Conservation (phyloP, 2,797 vertebrate species). For the Chelon auratus region DNA sequence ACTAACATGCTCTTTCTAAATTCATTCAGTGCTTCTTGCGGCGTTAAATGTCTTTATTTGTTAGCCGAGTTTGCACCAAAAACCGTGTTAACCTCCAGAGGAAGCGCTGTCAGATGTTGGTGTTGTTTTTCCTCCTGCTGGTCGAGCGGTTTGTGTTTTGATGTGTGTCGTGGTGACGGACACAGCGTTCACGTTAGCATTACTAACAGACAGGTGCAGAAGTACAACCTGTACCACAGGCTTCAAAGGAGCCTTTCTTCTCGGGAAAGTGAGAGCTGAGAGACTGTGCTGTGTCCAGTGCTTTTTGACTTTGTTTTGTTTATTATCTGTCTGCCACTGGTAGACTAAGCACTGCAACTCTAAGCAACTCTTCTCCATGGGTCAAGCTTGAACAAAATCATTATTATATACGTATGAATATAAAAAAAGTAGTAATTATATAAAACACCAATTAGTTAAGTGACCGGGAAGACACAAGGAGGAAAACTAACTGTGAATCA, state of each 20-base stretch:
- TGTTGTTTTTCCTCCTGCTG: conserved; percentile 32
- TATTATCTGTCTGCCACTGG: not conserved
- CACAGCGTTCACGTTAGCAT: conserved; percentile 21
- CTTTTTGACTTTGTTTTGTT: not conserved
- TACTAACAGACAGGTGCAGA: conserved; percentile 32
- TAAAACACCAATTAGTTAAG: not conserved
- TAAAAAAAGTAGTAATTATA: not conserved
- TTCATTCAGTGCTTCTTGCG: not conserved
- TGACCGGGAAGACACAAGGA: not conserved
- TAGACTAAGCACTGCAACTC: not conserved
- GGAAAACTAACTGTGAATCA: not conserved
- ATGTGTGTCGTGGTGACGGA: conserved; percentile 26
- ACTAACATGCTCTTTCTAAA: not conserved
- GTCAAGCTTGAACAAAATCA: not conserved
- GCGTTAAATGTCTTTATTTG: conserved; percentile 29
- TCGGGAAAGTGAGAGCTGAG: conserved; percentile 20
- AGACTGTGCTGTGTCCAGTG: conserved; percentile 9
- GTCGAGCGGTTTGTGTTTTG: conserved; percentile 46
- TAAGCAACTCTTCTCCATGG: not conserved
- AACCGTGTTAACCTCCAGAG: conserved; percentile 32
- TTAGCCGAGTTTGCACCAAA: conserved; percentile 38
- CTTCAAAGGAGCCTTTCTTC: conserved; percentile 61
- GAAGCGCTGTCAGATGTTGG: conserved; percentile 46
- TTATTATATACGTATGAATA: not conserved
- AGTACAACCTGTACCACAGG: conserved; percentile 15